Evolutionary conservation across 2,888 invertebrate genomes (phyloP).

Genomic region (Galerucella calmariensis): DNA sequence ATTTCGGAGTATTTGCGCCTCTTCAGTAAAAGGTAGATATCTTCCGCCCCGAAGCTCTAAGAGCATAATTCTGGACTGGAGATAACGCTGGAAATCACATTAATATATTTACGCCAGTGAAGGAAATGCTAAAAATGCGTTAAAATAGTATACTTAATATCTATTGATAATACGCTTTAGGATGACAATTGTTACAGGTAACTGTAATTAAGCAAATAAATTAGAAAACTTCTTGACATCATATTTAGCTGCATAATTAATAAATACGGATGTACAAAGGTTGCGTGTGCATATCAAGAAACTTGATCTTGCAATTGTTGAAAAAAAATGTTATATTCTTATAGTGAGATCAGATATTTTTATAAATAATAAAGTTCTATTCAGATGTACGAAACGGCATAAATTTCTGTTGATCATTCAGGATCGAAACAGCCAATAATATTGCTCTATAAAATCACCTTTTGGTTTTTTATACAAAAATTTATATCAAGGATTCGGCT

Average conservation of each 20-base stretch:
- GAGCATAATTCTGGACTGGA: too few relatives aligned
- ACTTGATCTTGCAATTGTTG: constrained; percentile 5
- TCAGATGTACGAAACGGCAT: background rate
- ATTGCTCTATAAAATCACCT: too few relatives aligned
- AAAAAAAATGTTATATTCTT: constrained; percentile 1
- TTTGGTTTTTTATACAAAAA: too few relatives aligned
- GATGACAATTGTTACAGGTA: background rate
- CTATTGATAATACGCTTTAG: too few relatives aligned
- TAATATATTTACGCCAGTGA: too few relatives aligned
- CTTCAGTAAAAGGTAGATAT: too few relatives aligned
- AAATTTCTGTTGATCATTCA: background rate
- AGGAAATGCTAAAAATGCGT: too few relatives aligned
- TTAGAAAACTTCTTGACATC: background rate
- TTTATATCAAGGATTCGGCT: too few relatives aligned
- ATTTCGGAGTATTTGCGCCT: too few relatives aligned
- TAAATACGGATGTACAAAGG: constrained; percentile 1
- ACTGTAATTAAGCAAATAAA: background rate
- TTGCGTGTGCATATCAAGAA: background rate
- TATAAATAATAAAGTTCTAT: background rate
- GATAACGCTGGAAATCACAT: too few relatives aligned
- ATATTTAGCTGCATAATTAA: constrained; percentile 2
- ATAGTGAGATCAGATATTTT: background rate
- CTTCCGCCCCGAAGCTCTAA: too few relatives aligned
- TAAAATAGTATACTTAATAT: too few relatives aligned
- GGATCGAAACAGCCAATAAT: background rate